Percentiles rank a stretch among this genome's conserved stretches.
phyloP scores from a whole-genome alignment of 2,113 vertebrate genomes.

The Microcebus lehilahytsara region DNA sequence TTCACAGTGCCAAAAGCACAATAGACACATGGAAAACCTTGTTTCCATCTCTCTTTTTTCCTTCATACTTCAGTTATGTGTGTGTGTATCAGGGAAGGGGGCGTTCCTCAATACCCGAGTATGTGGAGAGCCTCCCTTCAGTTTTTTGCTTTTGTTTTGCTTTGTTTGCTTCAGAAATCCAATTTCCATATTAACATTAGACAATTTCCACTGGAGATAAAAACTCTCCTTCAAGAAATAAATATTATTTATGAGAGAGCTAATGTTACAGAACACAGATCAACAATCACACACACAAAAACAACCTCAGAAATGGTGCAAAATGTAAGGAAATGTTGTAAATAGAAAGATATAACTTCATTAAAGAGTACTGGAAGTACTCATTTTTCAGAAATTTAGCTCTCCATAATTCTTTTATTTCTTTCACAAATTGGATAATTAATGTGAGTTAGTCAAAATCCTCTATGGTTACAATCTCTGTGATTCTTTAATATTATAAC shows the following conservation, averaged over 20 bases:
- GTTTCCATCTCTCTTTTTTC: neutral
- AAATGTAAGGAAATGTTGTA: neutral
- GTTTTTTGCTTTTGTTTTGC: neutral
- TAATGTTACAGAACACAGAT: neutral
- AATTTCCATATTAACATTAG: neutral
- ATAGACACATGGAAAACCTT: neutral
- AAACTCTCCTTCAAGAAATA: neutral
- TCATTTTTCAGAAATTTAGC: constrained; percentile 73
- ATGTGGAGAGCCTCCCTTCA: neutral
- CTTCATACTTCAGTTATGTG: neutral
- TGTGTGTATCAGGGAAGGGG: rapidly evolving
- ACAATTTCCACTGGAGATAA: neutral
- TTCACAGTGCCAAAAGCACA: neutral
- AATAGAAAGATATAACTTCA: constrained; percentile 69
- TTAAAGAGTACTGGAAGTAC: constrained; percentile 53
- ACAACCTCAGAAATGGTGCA: neutral
- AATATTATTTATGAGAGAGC: neutral
- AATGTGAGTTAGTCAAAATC: constrained; percentile 79
- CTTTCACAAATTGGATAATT: constrained; percentile 81
- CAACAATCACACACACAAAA: neutral
- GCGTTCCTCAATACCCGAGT: neutral
- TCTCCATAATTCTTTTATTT: constrained; percentile 77
- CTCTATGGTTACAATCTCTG: constrained; percentile 76
- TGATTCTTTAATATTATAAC: constrained; percentile 80
- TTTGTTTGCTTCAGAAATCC: constrained; percentile 12